Conservation (phyloP, 2,888 invertebrate species). For the Amorpha juglandis region DNA sequence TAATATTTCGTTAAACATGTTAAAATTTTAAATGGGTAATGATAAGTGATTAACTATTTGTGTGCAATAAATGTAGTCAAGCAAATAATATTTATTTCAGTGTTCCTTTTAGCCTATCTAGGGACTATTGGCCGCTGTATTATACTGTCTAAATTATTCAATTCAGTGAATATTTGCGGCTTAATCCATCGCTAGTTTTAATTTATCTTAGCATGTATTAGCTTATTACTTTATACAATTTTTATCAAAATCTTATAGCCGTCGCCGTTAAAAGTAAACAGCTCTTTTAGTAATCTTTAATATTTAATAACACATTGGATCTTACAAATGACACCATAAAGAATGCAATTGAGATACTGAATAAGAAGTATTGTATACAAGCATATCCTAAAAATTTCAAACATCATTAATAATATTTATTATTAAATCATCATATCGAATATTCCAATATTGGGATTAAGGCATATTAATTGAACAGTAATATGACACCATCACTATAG, state of each 20-base stretch:
- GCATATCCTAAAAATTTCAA: too few species aligned
- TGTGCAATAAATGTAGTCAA: constrained; percentile 58
- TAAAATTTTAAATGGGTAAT: constrained; percentile 62
- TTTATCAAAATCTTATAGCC: not conserved
- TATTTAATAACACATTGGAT: too few species aligned
- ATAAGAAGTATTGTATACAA: too few species aligned
- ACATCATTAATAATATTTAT: too few species aligned
- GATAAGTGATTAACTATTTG: constrained; percentile 47
- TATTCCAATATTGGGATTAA: too few species aligned
- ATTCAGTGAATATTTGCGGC: not conserved
- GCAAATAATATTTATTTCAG: not conserved
- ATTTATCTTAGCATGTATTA: not conserved
- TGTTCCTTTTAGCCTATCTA: constrained; percentile 8
- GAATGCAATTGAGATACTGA: too few species aligned
- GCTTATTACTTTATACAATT: not conserved
- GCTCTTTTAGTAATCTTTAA: too few species aligned
- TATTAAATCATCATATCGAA: too few species aligned
- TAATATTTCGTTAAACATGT: constrained; percentile 14
- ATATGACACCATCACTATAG: not conserved
- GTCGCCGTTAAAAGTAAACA: too few species aligned
- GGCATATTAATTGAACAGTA: not conserved
- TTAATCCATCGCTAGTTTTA: not conserved
- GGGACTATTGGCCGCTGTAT: constrained; percentile 6
- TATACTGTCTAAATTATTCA: not conserved
- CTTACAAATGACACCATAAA: too few species aligned